Percentiles rank a stretch among this genome's conserved stretches.
Evolutionary conservation across 2,113 vertebrate genomes (phyloP).

Genomic region (Turdus rufiventris): DNA sequence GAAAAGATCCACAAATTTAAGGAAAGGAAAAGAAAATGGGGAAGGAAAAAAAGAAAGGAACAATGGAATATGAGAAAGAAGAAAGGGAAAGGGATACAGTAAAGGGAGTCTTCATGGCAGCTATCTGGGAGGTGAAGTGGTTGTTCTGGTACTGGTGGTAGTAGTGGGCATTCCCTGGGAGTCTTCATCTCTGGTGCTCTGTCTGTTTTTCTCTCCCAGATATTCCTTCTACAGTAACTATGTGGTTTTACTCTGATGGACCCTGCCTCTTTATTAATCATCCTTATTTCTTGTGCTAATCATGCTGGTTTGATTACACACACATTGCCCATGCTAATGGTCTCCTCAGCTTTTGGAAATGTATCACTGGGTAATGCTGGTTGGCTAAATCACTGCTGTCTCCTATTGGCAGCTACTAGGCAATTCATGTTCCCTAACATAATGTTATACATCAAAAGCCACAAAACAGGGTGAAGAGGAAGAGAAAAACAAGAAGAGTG

Average conservation of each 20-base stretch:
- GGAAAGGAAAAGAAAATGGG: not conserved
- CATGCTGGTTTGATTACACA: not conserved
- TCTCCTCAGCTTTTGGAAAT: not conserved
- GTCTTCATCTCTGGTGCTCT: not conserved
- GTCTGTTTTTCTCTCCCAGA: not conserved
- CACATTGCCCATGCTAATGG: fast-evolving
- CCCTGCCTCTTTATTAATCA: not conserved
- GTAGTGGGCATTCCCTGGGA: not conserved
- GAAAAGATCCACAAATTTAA: not conserved
- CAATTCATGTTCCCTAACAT: not conserved
- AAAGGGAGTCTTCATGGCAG: not conserved
- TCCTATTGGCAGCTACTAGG: not conserved
- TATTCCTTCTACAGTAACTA: not conserved
- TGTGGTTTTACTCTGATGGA: not conserved
- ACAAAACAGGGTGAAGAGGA: not conserved
- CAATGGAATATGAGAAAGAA: not conserved
- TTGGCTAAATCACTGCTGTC: not conserved
- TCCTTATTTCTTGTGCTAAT: not conserved
- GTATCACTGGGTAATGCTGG: not conserved
- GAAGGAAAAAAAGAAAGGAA: not conserved
- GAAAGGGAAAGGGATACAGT: not conserved
- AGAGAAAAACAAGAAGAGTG: not conserved
- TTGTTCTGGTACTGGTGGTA: not conserved
- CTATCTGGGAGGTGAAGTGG: not conserved
- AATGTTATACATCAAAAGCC: not conserved